These are phyloP conservation scores for Pterocles orientalis DNA, from an alignment of 2,113 vertebrate species.

Conservation along the genomic window DNA sequence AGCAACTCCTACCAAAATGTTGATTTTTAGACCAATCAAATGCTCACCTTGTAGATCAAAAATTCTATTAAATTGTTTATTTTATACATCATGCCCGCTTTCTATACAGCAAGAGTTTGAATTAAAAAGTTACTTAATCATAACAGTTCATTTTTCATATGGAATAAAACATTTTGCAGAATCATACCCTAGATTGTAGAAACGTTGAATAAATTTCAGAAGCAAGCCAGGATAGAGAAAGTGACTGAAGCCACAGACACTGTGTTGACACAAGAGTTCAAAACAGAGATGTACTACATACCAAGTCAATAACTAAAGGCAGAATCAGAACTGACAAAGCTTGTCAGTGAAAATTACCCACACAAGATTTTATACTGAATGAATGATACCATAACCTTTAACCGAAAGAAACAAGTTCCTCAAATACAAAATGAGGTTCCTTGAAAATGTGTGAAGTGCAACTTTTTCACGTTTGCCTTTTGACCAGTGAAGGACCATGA, in stretches of 20 bases:
- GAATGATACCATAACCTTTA: conserved; percentile 49
- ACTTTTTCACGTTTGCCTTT: not conserved
- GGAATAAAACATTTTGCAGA: conserved; percentile 43
- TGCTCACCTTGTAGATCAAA: conserved; percentile 58
- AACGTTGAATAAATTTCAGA: conserved; percentile 18
- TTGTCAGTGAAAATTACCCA: not conserved
- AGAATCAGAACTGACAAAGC: conserved; percentile 36
- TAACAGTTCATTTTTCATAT: conserved; percentile 20
- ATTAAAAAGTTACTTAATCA: conserved; percentile 19
- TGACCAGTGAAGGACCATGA: conserved; percentile 22
- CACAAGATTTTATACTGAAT: not conserved
- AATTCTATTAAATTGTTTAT: conserved; percentile 55
- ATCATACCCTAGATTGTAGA: conserved; percentile 30
- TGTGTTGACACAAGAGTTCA: conserved; percentile 7
- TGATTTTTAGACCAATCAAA: conserved; percentile 52
- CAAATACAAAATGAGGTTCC: conserved; percentile 2
- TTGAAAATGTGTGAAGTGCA: not conserved
- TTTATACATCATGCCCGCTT: conserved; percentile 33
- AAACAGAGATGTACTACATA: not conserved
- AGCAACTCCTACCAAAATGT: not conserved
- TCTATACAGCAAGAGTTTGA: conserved; percentile 49
- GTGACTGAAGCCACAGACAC: conserved; percentile 25
- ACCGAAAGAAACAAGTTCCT: not conserved
- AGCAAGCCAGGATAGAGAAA: conserved; percentile 49
- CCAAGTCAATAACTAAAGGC: conserved; percentile 12